Percentiles rank a stretch among this genome's conserved stretches.
These are phyloP conservation scores for Luidia sarsii DNA, from an alignment of 53 echinoderm and acorn worm species.

Conservation along the genomic window DNA sequence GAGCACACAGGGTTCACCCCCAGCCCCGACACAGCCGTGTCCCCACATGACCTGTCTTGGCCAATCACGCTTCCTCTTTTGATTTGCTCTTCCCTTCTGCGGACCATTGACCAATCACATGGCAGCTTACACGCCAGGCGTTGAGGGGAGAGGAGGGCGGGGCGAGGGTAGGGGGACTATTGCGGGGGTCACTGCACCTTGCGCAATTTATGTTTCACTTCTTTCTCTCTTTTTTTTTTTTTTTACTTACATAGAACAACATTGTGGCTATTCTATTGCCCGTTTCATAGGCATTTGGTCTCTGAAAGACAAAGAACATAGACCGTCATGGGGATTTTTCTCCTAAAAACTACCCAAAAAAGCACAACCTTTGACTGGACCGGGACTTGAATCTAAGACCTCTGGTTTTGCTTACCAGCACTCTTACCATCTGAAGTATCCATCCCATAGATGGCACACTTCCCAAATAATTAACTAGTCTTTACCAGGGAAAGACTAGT, in stretches of 20 bases:
- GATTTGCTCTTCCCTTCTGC: constrained; percentile 45
- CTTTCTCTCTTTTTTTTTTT: no score
- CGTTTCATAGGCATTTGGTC: constrained; percentile 68
- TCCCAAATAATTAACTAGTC: no score
- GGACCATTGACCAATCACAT: constrained; percentile 39
- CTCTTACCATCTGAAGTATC: no score
- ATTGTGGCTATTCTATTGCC: constrained; percentile 97
- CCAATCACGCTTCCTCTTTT: constrained; percentile 28
- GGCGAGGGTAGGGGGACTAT: background rate
- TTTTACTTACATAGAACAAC: constrained; percentile 99
- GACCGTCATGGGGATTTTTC: no score
- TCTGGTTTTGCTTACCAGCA: no score
- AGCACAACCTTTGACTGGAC: no score
- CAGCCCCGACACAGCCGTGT: background rate
- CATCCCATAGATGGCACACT: no score
- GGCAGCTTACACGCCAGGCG: constrained; percentile 19
- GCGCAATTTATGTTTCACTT: no score
- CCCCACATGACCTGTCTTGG: constrained; percentile 16
- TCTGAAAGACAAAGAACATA: constrained; percentile 73
- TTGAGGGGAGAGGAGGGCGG: background rate
- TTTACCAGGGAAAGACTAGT: no score
- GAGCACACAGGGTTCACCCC: constrained; percentile 32
- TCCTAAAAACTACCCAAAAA: background rate
- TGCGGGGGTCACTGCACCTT: no score
- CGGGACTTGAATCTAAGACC: no score